Evolutionary conservation across 1,140 invertebrate species (phyloP), one percentile per base, ranked within the genome.

Genomic region (Eufriesea mexicana): DNA sequence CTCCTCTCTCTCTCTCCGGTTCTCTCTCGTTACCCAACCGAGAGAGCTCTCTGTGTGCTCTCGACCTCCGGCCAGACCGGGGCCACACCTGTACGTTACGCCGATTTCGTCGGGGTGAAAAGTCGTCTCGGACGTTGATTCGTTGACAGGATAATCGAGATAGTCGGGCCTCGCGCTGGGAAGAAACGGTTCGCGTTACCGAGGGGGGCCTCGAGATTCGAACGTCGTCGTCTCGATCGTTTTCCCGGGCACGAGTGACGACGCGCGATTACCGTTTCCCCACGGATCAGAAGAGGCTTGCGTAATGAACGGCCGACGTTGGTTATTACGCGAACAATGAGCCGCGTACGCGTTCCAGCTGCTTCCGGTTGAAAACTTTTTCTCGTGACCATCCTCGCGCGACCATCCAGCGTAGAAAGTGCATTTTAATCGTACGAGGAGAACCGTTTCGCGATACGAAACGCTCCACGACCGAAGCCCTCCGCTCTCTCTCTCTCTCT

Each of bases 341-440:
- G 62, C 51, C 80, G 61, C 74, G 64, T 78, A 81, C 64, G 49
- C 47, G 78, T 81, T 70, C 67, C 70, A 81, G 78, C 79, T 84
- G 85, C 86, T 91, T 89, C 90, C 84, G 89, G 79, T 80, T 86
- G 51, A 76, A 85, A 73, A 91, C 91, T 91, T 92, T 92, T 91
- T 92, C 91, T 89, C 90, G 88, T 87, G 90, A 73, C 88, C 88
- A 84, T 87, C 90, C 89, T 89, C 83, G 90, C 89, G 88, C 82
- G 83, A 89, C 89, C 79, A 81, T 82, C 83, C 82, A 84, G 80
- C 86, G 86, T 92, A 91, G 91, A 92, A 92, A 92, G 91, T 89
- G 84, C 86, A 86, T 79, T 85, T 87, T 90, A 89, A 91, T 89
- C 87, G 90, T 83, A 75, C 79, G 67, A 81, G 77, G 70, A 86